Base-by-base conservation (phyloP, 2,113 vertebrate genomes). In the Diglossa brunneiventris region DNA sequence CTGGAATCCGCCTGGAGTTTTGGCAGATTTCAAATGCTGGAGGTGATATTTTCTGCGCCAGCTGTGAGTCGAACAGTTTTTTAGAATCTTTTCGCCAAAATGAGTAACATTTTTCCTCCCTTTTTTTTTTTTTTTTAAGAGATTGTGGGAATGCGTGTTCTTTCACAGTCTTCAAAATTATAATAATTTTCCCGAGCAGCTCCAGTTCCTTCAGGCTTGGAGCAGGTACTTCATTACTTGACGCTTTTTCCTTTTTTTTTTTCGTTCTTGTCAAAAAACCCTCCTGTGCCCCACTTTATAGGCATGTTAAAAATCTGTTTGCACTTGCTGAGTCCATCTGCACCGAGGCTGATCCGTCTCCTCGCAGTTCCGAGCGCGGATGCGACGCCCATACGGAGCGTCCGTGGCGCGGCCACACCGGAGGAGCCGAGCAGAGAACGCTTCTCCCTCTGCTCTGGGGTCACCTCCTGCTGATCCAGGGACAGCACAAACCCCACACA, bases 261-360 rank as follows among this genome's bases (percentile, higher is more conserved):
- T 14, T 26, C 20, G 13, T 85, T 86, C 31, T 82, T 91, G 53
- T 89, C 44, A 89, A 84, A 92, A 95, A 91, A 15, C 30, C 53
- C 82, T 88, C 90, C 49, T 30, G 49, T 92, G 89, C n/a, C 87
- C 77, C 83, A 44, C 59, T 83, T 91, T 83, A 69, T 58, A 75
- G 2, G 17, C 84, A 39, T n/a, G 75, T 77, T 82, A 47, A 92
- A 96, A 94, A 94, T 83, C 84, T 90, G 81, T 88, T 95, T 94
- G 94, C 87, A 55, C 91, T 95, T 88, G 59, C 55, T 23, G 89
- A 50, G 93, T 92, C 91, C 94, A 91, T 89, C 94, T 94, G 83
- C 87, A 89, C 53, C 0, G 18, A 76, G 52, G 62, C 87, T 89
- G 90, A 17, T 80, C 79, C 3, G 1, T 69, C 74, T 93, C 90